These are phyloP conservation scores for Noturus placidus DNA, from an alignment of 2,113 vertebrate genomes.

Conservation along the genomic window DNA sequence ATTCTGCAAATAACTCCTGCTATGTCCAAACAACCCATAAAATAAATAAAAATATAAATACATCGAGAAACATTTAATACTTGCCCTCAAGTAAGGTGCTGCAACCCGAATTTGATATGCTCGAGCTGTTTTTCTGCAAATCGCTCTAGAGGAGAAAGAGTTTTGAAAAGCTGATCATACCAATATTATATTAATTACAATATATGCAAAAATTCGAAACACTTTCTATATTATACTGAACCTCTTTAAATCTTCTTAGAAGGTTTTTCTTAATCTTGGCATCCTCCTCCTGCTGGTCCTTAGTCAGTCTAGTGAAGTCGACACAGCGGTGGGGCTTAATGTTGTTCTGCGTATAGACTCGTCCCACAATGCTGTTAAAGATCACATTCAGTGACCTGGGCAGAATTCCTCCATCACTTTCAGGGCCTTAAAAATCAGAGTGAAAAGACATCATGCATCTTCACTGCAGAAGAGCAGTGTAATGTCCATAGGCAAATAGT, in stretches of 20 bases:
- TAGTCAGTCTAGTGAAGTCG: slow-evolving; percentile 78
- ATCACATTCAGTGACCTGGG: slow-evolving; percentile 84
- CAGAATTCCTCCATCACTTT: slow-evolving; percentile 82
- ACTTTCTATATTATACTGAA: slow-evolving; percentile 46
- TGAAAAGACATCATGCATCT: background rate
- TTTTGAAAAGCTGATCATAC: background rate
- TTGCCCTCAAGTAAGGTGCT: slow-evolving; percentile 64
- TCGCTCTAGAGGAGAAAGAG: slow-evolving; percentile 55
- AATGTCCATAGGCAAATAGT: background rate
- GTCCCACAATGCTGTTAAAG: slow-evolving; percentile 81
- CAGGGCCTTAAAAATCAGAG: slow-evolving; percentile 75
- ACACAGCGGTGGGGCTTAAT: slow-evolving; percentile 85
- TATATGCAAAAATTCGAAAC: slow-evolving; percentile 16
- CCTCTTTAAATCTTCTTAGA: slow-evolving; percentile 84
- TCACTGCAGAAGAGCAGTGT: background rate
- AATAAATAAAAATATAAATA: background rate
- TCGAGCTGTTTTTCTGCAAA: slow-evolving; percentile 52
- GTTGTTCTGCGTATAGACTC: slow-evolving; percentile 75
- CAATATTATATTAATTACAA: background rate
- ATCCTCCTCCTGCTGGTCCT: slow-evolving; percentile 83
- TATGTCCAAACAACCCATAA: background rate
- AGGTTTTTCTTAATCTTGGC: slow-evolving; percentile 76
- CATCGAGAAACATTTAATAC: background rate
- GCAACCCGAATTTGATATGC: slow-evolving; percentile 45
- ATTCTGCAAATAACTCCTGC: background rate